Percentiles rank a stretch among this genome's conserved stretches.
Conservation (phyloP, 2,113 vertebrate genomes). For the Eudorcas thomsonii region DNA sequence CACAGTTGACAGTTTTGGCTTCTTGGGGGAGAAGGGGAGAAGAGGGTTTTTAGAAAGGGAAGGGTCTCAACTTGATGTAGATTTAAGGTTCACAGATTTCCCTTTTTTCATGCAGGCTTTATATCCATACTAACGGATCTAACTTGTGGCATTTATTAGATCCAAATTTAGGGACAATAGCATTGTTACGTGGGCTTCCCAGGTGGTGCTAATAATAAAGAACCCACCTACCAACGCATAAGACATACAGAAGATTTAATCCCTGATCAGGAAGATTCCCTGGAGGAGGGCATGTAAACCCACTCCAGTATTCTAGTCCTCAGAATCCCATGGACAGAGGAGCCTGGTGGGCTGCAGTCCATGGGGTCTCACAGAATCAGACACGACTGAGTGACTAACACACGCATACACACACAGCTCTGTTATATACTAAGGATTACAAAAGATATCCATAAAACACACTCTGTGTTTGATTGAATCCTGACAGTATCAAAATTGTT, state of each 20-base stretch:
- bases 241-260: not conserved
- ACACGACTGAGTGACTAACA: not conserved
- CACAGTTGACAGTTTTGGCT: not conserved
- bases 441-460: not conserved
- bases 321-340: not conserved
- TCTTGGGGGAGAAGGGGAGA: not conserved
- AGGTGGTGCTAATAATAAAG: not conserved
- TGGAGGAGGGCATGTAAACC: not conserved
- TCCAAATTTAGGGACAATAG: not conserved
- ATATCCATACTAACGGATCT: not conserved
- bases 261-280: not conserved
- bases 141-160: not conserved
- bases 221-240: not conserved
- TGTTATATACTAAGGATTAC: not conserved
- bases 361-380: not conserved
- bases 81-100: not conserved
- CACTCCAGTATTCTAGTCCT: not conserved
- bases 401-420: not conserved
- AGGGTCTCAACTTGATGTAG: not conserved
- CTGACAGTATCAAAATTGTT: not conserved
- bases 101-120: not conserved
- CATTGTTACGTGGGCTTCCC: not conserved
- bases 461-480: not conserved
- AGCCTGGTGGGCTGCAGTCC: not conserved
- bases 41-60: not conserved